A percentile compares a stretch with the other conserved stretches of the same genome.
These are phyloP conservation scores for Heliconius nattereri DNA, from an alignment of 1,140 invertebrate species.

Conservation along the genomic window DNA sequence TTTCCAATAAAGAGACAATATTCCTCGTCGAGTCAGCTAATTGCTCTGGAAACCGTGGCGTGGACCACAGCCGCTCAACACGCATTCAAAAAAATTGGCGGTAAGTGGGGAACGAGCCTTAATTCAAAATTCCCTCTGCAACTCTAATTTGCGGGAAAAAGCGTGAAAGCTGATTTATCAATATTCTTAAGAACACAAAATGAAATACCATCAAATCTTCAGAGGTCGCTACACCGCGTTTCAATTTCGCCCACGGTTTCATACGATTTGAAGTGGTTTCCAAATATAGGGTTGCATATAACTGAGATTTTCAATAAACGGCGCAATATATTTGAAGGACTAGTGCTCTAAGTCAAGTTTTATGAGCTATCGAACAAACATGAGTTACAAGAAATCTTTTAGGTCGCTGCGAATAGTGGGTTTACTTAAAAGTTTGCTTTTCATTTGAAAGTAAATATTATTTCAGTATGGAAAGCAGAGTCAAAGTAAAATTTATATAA, in stretches of 20 bases:
- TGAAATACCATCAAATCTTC: background rate
- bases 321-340: conserved; percentile 42
- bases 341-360: conserved; percentile 42
- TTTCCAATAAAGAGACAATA: too few species aligned
- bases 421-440: background rate
- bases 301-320: conserved; percentile 41
- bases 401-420: background rate
- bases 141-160: too few species aligned
- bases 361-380: conserved; percentile 39
- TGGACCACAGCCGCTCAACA: too few species aligned
- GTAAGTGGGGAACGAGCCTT: too few species aligned
- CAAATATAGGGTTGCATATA: conserved; percentile 42
- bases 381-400: conserved; percentile 4
- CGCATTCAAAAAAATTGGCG: too few species aligned
- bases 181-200: background rate
- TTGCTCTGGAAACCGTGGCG: too few species aligned
- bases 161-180: background rate
- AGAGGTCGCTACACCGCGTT: conserved; percentile 22
- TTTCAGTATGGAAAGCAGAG: too few species aligned
- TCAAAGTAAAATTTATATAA: too few species aligned
- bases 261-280: conserved; percentile 39
- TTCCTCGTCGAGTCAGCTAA: too few species aligned
- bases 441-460: background rate
- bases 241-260: conserved; percentile 32
- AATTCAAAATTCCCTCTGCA: too few species aligned